Evolutionary conservation across 2,797 vertebrate genomes (phyloP).

Genomic region (Pangasius mekongensis): DNA sequence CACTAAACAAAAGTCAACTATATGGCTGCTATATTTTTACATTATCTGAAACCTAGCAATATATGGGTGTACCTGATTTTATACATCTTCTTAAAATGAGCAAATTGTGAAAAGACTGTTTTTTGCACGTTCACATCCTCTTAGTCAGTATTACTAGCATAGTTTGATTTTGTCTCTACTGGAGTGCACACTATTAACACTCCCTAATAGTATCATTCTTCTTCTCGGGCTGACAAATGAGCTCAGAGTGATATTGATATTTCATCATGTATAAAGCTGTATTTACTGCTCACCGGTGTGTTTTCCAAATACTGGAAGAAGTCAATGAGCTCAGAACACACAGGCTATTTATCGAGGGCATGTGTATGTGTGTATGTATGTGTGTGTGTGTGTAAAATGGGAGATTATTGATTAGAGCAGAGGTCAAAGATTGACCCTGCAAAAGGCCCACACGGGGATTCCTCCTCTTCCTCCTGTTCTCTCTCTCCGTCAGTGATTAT

Average conservation of each 20-base stretch:
- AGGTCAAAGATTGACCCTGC: conserved; percentile 37
- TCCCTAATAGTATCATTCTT: conserved; percentile 53
- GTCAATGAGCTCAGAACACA: conserved; percentile 45
- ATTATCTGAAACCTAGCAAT: neutral
- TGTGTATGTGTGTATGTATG: conserved; percentile 1
- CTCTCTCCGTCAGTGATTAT: conserved; percentile 46
- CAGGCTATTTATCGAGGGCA: conserved; percentile 28
- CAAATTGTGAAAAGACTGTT: neutral
- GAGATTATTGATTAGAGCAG: conserved; percentile 55
- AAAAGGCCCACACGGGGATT: conserved; percentile 55
- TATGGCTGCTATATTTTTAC: neutral
- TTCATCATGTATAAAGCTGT: conserved; percentile 54
- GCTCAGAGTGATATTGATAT: conserved; percentile 56
- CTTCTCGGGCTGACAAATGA: conserved; percentile 47
- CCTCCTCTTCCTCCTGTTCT: conserved; percentile 25
- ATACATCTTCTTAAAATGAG: neutral
- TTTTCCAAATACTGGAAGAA: conserved; percentile 56
- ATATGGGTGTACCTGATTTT: neutral
- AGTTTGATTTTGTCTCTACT: conserved; percentile 4
- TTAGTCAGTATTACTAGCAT: neutral
- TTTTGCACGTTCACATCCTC: neutral
- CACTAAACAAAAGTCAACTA: neutral
- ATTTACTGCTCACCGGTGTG: conserved; percentile 53
- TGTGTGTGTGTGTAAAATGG: conserved; percentile 22
- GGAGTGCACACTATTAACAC: conserved; percentile 49